Evolutionary conservation across 1,140 invertebrate genomes (phyloP).

Genomic region (Hyles vespertilio): DNA sequence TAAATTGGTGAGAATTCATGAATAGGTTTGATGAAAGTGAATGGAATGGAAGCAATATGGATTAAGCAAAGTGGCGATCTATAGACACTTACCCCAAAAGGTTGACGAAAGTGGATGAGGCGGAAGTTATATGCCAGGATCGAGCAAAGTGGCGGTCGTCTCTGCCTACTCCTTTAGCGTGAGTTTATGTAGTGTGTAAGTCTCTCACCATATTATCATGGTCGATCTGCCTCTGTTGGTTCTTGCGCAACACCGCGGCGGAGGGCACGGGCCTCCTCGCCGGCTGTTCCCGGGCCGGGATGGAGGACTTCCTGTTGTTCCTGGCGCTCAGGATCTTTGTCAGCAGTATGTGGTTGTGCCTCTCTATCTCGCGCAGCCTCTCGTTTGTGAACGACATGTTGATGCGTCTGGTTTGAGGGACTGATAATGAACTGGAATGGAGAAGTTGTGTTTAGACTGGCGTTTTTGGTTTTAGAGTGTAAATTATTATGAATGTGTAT

Average conservation of each 20-base stretch:
- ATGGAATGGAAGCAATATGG: too few species aligned
- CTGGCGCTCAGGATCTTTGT: constrained; percentile 65
- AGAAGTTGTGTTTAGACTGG: too few species aligned
- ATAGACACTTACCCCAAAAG: too few species aligned
- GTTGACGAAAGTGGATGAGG: too few species aligned
- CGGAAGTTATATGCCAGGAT: too few species aligned
- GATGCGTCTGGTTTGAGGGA: constrained; percentile 44
- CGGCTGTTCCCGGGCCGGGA: constrained; percentile 32
- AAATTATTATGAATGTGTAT: too few species aligned
- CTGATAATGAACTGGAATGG: constrained; percentile 48
- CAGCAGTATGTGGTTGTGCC: constrained; percentile 69
- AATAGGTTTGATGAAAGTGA: too few species aligned
- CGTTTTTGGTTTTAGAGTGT: too few species aligned
- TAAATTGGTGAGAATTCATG: too few species aligned
- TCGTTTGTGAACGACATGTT: constrained; percentile 74
- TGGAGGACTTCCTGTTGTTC: constrained; percentile 47
- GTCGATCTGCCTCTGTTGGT: constrained; percentile 59
- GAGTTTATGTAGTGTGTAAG: background rate
- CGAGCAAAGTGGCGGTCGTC: too few species aligned
- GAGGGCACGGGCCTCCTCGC: constrained; percentile 38
- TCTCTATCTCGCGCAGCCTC: constrained; percentile 65
- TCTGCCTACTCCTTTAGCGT: too few species aligned
- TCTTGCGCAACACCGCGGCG: constrained; percentile 53
- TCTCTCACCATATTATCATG: constrained; percentile 66
- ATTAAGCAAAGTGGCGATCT: too few species aligned